These are phyloP conservation scores for Istiophorus platypterus DNA, from an alignment of 2,113 vertebrate species.

Conservation along the genomic window DNA sequence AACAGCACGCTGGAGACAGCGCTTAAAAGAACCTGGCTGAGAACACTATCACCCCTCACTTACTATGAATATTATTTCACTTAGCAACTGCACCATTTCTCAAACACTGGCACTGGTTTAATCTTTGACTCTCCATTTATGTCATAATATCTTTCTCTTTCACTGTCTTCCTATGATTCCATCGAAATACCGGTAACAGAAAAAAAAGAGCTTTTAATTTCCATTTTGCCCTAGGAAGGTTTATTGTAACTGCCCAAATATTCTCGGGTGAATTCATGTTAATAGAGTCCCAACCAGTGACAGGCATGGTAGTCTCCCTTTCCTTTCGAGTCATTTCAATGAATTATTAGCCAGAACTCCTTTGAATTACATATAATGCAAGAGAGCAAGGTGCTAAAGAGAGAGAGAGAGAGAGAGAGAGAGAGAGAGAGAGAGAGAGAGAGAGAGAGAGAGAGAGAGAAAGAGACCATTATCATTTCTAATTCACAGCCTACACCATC, in stretches of 20 bases:
- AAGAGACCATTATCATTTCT: not conserved
- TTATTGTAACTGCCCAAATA: not conserved
- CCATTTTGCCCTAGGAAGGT: slow-evolving; percentile 9
- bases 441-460: not conserved
- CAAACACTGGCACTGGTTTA: not conserved
- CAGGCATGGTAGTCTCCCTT: slow-evolving; percentile 9
- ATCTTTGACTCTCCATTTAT: not conserved
- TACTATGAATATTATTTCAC: slow-evolving; percentile 17
- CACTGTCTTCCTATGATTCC: not conserved
- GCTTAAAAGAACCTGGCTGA: slow-evolving; percentile 8
- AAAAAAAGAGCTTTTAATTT: not conserved
- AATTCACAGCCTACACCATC: too few species aligned
- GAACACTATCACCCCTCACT: slow-evolving; percentile 34
- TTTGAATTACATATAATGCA: slow-evolving; percentile 21
- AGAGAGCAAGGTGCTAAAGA: slow-evolving; percentile 4
- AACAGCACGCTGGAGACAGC: slow-evolving; percentile 12
- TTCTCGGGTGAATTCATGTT: slow-evolving; percentile 4
- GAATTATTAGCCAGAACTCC: not conserved
- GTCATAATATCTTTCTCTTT: not conserved
- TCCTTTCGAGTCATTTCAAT: slow-evolving; percentile 29
- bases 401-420: not conserved
- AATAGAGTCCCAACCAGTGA: slow-evolving; percentile 29
- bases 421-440: not conserved
- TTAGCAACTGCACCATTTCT: not conserved
- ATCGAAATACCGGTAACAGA: not conserved